Evolutionary conservation across 2,113 vertebrate genomes (phyloP).

Genomic region (Phrynosoma blainvillii): DNA sequence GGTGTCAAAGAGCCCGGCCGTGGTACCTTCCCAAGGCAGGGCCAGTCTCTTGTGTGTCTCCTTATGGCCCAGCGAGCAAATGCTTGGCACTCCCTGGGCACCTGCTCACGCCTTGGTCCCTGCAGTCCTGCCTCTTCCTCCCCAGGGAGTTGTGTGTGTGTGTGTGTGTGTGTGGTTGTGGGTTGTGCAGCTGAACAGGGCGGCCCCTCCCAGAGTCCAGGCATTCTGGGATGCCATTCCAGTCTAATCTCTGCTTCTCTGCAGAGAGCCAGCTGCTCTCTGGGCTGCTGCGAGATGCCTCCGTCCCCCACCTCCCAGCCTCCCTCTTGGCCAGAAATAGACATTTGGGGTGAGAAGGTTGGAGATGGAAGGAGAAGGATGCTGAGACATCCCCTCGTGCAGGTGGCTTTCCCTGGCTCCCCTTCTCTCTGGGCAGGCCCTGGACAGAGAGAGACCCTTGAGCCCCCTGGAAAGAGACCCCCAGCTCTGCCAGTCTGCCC

Average conservation of each 20-base stretch:
- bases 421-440: too few relatives aligned
- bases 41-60: not conserved
- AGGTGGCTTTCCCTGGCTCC: not conserved
- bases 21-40: too few relatives aligned
- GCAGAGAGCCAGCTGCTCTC: not conserved
- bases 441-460: too few relatives aligned
- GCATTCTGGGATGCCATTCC: conserved; percentile 9
- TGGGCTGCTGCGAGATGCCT: not conserved
- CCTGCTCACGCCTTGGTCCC: not conserved
- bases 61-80: not conserved
- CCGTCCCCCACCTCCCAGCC: not conserved
- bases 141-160: too few relatives aligned
- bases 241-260: not conserved
- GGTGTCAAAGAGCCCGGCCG: too few relatives aligned
- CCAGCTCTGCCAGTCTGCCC: not conserved
- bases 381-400: not conserved
- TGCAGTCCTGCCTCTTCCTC: not conserved
- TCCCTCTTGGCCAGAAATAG: not conserved
- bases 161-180: not conserved
- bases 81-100: not conserved
- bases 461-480: too few relatives aligned
- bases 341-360: not conserved
- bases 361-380: not conserved
- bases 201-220: not conserved
- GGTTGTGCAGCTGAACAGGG: not conserved